A percentile compares a stretch with the other conserved stretches of the same genome.
Evolutionary conservation across 2,888 invertebrate species (phyloP).

Genomic region (Didymodactylos carnosus): DNA sequence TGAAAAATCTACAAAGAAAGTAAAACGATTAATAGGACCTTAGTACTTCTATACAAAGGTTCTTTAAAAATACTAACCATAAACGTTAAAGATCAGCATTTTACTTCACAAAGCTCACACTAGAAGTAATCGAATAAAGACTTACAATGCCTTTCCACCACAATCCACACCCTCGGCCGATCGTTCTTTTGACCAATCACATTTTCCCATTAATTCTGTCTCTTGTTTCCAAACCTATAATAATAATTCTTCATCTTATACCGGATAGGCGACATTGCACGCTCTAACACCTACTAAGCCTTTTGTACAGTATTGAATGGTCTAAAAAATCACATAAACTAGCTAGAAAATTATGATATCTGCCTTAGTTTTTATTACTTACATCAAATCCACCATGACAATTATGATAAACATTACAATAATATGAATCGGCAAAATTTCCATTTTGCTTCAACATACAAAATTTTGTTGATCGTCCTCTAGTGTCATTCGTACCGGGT

Average conservation of each 20-base stretch:
- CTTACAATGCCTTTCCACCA: conserved; percentile 8
- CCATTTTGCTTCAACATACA: conserved; percentile 14
- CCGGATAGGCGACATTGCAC: too few species aligned
- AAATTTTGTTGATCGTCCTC: conserved; percentile 14
- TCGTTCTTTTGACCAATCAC: conserved; percentile 10
- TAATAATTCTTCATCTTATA: neutral
- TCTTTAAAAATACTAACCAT: neutral
- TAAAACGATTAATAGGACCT: neutral
- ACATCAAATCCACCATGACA: conserved; percentile 14
- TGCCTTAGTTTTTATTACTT: too few species aligned
- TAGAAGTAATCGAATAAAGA: neutral
- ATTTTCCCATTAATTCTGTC: neutral
- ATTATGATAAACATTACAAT: conserved; percentile 15
- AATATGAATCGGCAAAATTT: conserved; percentile 10
- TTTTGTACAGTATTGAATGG: conserved; percentile 14
- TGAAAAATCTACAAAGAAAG: conserved; percentile 5
- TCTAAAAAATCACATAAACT: too few species aligned
- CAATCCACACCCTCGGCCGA: conserved; percentile 5
- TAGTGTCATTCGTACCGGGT: conserved; percentile 3
- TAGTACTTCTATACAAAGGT: neutral
- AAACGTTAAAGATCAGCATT: neutral
- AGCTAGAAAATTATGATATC: too few species aligned
- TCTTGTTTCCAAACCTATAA: conserved; percentile 11
- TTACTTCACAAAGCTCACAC: neutral
- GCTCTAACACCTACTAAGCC: neutral